Evolutionary conservation across 2,888 invertebrate species (phyloP), one percentile per base, ranked within the genome.

Genomic region (Sisyra terminalis): DNA sequence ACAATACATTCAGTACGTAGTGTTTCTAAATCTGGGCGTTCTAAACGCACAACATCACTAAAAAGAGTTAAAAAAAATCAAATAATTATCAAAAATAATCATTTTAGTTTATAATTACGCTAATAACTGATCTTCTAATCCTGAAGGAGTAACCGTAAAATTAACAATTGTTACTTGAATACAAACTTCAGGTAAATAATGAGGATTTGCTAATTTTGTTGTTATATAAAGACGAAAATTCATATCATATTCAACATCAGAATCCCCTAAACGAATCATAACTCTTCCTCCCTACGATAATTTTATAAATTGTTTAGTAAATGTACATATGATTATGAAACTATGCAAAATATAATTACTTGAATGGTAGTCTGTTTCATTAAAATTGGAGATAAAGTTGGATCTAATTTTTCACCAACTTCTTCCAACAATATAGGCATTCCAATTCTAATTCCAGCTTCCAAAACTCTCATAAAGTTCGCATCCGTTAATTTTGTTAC

Each of bases 151-250:
- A 29, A 93, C 92, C 42, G 90, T 84, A 57, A 94, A 94, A 64
- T 94, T 93, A 6, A 94, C 82, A 9, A 94, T 68, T 0, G 89
- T 88, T 2, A 92, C 92, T 67, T 89, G 87, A 46, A 88, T 88
- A 55, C 92, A 89, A 46, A 90, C 76, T 61, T 93, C 92, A 0
- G 93, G 93, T 47, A 92, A 63, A 61, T 90, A 93, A 64, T 92
- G 92, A 0, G 94, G 94, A 67, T 93, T 93, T 0, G 88, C 74
- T 43, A 92, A 65, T 61, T 92, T 92, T 1, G 92, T 89, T 1
- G 92, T 92, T 55, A 94, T 78, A 58, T 90, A 93, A 38, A 94
- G 71, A 37, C 77, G 73, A 60, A 94, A 94, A 55, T 85, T 78
- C 0, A 66, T 58, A 57, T 89, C 86, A 60, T 89, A 93, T 52